Conservation (phyloP, 2,888 invertebrate species). For the Anarsia innoxiella region DNA sequence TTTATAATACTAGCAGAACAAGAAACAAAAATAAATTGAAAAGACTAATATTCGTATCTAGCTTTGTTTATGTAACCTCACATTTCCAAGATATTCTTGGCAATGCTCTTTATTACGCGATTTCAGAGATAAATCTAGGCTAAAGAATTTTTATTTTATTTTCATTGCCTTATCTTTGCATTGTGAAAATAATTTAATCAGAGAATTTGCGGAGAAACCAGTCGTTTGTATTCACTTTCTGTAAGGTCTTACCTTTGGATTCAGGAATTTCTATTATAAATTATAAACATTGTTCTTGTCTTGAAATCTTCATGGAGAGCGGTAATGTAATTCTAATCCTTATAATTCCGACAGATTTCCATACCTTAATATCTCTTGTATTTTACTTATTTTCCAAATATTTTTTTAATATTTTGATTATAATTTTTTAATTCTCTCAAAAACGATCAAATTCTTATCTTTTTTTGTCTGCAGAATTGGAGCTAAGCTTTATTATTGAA, state of each 20-base stretch:
- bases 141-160: not conserved
- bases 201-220: conserved; percentile 7
- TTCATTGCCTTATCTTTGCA: not conserved
- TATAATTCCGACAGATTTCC: too few relatives aligned
- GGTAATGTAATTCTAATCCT: too few relatives aligned
- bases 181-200: conserved; percentile 9
- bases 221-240: conserved; percentile 11
- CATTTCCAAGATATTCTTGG: conserved; percentile 1
- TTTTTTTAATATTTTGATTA: too few relatives aligned
- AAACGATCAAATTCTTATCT: too few relatives aligned
- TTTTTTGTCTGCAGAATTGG: too few relatives aligned
- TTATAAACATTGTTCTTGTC: too few relatives aligned
- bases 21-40: not conserved
- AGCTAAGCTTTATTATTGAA: too few relatives aligned
- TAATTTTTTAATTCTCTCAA: too few relatives aligned
- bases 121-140: not conserved
- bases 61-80: not conserved
- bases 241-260: not conserved
- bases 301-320: too few relatives aligned
- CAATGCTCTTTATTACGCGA: not conserved
- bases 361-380: too few relatives aligned
- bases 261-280: not conserved
- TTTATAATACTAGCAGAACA: too few relatives aligned
- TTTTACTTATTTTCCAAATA: too few relatives aligned
- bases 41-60: not conserved